phyloP scores from a whole-genome alignment of 2,888 invertebrate genomes.

The Drosophila pseudotakahashii region DNA sequence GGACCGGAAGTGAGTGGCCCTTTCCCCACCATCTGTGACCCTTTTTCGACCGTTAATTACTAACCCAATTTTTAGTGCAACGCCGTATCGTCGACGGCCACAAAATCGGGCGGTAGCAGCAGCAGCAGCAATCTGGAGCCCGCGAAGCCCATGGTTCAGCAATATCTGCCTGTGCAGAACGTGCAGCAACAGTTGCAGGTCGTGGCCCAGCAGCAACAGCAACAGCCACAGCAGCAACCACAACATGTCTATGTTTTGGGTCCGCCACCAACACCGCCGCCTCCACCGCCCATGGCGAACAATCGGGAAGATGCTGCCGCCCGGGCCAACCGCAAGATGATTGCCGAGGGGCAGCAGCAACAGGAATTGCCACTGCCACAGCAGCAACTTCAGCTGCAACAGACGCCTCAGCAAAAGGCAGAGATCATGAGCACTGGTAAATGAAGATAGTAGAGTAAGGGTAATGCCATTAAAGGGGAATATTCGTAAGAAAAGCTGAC shows the following conservation, averaged over 20 bases:
- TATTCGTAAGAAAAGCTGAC: background rate
- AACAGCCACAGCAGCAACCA: slow-evolving; percentile 55
- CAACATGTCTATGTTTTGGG: slow-evolving; percentile 63
- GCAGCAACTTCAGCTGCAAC: slow-evolving; percentile 23
- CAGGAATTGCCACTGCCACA: slow-evolving; percentile 28
- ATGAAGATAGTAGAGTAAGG: slow-evolving; percentile 8
- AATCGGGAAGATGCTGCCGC: slow-evolving; percentile 83
- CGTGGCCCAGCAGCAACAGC: slow-evolving; percentile 63
- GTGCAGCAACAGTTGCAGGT: slow-evolving; percentile 59
- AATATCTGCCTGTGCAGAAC: slow-evolving; percentile 63
- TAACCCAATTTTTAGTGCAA: slow-evolving; percentile 69
- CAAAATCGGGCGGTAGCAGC: slow-evolving; percentile 41
- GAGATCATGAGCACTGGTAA: slow-evolving; percentile 65
- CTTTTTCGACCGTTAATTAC: slow-evolving; percentile 1
- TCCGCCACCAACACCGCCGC: slow-evolving; percentile 68
- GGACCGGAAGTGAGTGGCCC: slow-evolving; percentile 89
- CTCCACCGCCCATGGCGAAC: slow-evolving; percentile 69
- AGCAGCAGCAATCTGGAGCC: slow-evolving; percentile 46
- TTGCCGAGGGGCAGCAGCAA: slow-evolving; percentile 67
- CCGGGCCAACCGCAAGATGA: slow-evolving; percentile 82
- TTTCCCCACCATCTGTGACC: background rate
- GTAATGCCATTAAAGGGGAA: background rate
- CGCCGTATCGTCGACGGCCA: slow-evolving; percentile 61
- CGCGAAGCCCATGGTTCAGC: slow-evolving; percentile 45
- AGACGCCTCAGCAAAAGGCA: slow-evolving; percentile 30